phyloP scores from a whole-genome alignment of 2,113 vertebrate species.

The Aplodontia rufa region DNA sequence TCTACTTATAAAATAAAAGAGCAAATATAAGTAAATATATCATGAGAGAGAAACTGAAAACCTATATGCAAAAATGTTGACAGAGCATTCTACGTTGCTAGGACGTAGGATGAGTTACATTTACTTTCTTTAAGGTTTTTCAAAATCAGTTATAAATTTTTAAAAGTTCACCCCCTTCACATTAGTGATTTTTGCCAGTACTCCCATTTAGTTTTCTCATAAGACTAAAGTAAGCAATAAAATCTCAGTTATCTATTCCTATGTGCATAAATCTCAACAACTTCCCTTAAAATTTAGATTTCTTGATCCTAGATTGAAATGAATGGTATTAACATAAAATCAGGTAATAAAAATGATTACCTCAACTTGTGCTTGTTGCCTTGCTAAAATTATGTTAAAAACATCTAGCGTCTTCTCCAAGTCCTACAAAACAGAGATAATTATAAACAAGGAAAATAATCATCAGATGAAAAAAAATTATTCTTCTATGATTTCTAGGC shows the following conservation, averaged over 20 bases:
- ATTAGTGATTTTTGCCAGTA: background rate
- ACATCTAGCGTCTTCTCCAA: conserved; percentile 94
- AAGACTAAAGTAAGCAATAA: conserved; percentile 28
- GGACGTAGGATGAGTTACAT: background rate
- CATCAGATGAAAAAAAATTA: background rate
- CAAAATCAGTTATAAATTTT: background rate
- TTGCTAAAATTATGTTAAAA: conserved; percentile 93
- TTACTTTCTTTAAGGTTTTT: background rate
- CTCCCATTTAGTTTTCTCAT: background rate
- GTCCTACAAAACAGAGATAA: conserved; percentile 84
- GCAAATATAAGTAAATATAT: background rate
- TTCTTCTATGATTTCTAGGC: background rate
- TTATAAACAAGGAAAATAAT: background rate
- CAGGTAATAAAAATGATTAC: conserved; percentile 82
- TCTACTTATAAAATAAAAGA: too few relatives aligned
- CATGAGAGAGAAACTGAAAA: background rate
- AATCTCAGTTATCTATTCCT: conserved; percentile 7
- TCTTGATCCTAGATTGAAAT: background rate
- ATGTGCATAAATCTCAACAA: conserved; percentile 23
- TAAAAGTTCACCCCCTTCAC: background rate
- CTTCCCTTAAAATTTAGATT: background rate
- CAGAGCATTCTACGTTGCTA: background rate
- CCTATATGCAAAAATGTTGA: background rate
- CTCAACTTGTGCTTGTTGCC: conserved; percentile 97
- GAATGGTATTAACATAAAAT: background rate